Evolutionary conservation across 2,888 invertebrate species (phyloP), one percentile per base, ranked within the genome.

Genomic region (Apamea anceps): DNA sequence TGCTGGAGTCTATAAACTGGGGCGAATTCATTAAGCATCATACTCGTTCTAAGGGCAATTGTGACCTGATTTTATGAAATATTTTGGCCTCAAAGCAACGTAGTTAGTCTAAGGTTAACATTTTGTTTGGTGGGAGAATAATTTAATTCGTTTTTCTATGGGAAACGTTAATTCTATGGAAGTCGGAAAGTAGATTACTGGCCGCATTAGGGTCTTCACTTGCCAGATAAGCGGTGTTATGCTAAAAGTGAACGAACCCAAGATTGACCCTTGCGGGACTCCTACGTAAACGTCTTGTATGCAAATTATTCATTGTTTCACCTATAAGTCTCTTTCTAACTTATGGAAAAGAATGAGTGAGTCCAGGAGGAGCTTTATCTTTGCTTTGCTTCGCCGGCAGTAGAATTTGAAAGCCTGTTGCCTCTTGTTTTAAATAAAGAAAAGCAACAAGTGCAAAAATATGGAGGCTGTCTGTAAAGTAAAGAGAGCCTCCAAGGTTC

Each of bases 21-120:
- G 51, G 54, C 85, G 42, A 77, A 84, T 77, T 87, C 75, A 87
- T 86, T 86, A 86, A 86, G 65, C 42, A 66, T 66, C 70, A 71
- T 85, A 60, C 15, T 73, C 68, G 70, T 73, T 60, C 60, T 80
- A 80, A 85, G 85, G 80, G 81, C 68, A 82, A 65, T 45, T 57
- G 67, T 79, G 79, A 63, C 72, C 84, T 28, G 77, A 45, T 57
- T 71, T 62, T 62, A 62, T 42, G 7, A 72, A 72, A 72, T 62
- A 72, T 78, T 84, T 81, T 72, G 32, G 63, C 66, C 48, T 65
- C 42, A 70, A 79, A 80, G 48, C 57, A 79, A 57, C 21, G 15
- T 32, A 32, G 28, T 57, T 84, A 21, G 48, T 45, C 60, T 54
- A 79, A 67, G 79, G 79, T 85, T 80, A 70, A 70, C 37, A 84